Evolutionary conservation across 2,888 invertebrate species (phyloP), one percentile per base, ranked within the genome.

Genomic region (Atrina japonica): DNA sequence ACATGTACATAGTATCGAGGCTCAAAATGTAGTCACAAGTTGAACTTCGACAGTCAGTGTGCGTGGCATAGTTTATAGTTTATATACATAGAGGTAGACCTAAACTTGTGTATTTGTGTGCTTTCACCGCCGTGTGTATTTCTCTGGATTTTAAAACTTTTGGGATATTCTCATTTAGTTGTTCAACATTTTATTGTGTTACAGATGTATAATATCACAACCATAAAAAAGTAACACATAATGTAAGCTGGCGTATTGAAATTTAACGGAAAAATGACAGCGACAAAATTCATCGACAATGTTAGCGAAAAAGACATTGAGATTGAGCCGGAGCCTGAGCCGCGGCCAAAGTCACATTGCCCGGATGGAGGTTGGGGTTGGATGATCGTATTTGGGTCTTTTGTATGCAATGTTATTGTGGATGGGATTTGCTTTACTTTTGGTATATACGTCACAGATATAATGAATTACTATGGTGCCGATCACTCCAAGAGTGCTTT

Each of bases 321-420:
- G 25, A 63, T 72, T 14, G 71, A 72, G 41, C 66, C 71, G n/a
- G 71, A 72, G 50, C 66, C 66, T 43, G 71, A 72, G 27, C 66
- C 71, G 23, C 59, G 56, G 45, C 41, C 67, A 23, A 72, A 64
- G 27, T 72, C 71, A 27, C 16, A 58, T 25, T 72, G 71, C 30
- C 71, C 71, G 7, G 71, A 72, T 55, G 71, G 71, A 52, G 71
- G 71, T 2, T 72, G 71, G 71, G 71, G 71, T 0, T 72, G 71
- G 71, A 52, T 72, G 35, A 72, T 72, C 14, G 71, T 72, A 18
- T 18, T 67, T 21, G 71, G 63, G 7, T 55, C 71, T 2, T 72
- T 72, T 30, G 43, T 63, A 21, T 66, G 66, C 35, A 72, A 72
- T 35, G 56, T 66, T 5, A 63, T 72, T 18, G 71, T 72, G 43